Evolutionary conservation across 2,888 invertebrate species (phyloP), one percentile per base, ranked within the genome.

Genomic region (Mycalesis mineus): DNA sequence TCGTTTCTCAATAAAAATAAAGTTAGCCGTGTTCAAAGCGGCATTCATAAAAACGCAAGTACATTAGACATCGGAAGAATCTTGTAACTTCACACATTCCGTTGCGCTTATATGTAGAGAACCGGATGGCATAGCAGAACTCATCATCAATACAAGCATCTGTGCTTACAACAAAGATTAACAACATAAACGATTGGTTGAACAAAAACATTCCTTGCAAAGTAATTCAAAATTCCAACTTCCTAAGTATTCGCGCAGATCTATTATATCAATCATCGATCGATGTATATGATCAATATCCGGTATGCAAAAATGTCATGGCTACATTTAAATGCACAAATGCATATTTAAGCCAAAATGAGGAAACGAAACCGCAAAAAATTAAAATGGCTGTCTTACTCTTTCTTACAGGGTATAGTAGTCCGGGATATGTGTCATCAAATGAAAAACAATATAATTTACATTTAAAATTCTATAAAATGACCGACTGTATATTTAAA

Each of bases 231-330:
- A 29, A 14, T 44, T 44, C 13, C 14, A 14, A 14, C 45, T 31
- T 45, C 29, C 45, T 31, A 45, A 45, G 45, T 4, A 31, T 31
- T 28, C 9, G 29, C 22, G 22, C 45, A 29, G 29, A 7, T 45
- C 45, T 45, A 45, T 31, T 45, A 45, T 31, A 45, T 14, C 45
- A 31, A 45, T 45, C 29, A 31, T 45, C 29, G 14, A 22, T 29
- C 45, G 13, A 45, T 45, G n/a, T 15, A 37, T 29, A 45, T 37
- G n/a, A 17, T 7, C 48, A 48, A 36, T 48, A 7, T 48, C 48
- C 48, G 36, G 48, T 48, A 17, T 13, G 14, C 14, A 22, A 3
- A 47, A 48, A 48, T 15, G 48, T 37, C 36, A 48, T 7, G 36
- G 22, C 5, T 47, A 33, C 31, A 47, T 47, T 33, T 47, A 15